Evolutionary conservation across 1,140 invertebrate genomes (phyloP), one percentile per base, ranked within the genome.

Genomic region (Drosophila simulans): DNA sequence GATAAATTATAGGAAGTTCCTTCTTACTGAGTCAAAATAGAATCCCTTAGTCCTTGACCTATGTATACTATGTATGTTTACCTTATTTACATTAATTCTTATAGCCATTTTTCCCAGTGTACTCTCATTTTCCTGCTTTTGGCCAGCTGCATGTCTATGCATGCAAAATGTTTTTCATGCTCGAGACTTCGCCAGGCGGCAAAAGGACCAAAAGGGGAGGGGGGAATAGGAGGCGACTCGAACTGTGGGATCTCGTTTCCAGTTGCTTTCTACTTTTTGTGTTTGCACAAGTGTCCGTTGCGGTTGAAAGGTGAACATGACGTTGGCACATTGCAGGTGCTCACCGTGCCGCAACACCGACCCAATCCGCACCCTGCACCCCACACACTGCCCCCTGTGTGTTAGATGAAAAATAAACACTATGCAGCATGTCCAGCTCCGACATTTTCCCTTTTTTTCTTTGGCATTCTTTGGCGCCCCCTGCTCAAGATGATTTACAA

Each of bases 321-420:
- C 53, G 59, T 65, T 77, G 84, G 64, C 69, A 71, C 65, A 73
- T 77, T 75, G 71, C 57, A 58, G 53, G 48, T 66, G 59, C 22
- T 66, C 48, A 17, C 53, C 17, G 20, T 34, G 49, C 53, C 58
- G 22, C 7, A 15, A 4, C 42, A 20, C 25, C 20, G 10, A 35
- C 25, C 49, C 31, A 42, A 27, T 5, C 45, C 35, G 4, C 35
- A 37, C 35, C 12, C 12, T 37, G 4, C 10, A n/a, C 15, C 39
- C 34, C 15, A 5, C 31, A 39, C 15, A 12, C 43, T 17, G 10
- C 13, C 57, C 63, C 40, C 65, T 66, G 17, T 42, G 65, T 77
- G 75, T 65, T 80, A 89, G 84, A 89, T 89, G 84, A 84, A 89
- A 89, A 89, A 84, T 89, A 89, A 89, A 89, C 84, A 89, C 66